Base-by-base conservation (phyloP, 2,888 invertebrate species). In the Thalpophila matura region DNA sequence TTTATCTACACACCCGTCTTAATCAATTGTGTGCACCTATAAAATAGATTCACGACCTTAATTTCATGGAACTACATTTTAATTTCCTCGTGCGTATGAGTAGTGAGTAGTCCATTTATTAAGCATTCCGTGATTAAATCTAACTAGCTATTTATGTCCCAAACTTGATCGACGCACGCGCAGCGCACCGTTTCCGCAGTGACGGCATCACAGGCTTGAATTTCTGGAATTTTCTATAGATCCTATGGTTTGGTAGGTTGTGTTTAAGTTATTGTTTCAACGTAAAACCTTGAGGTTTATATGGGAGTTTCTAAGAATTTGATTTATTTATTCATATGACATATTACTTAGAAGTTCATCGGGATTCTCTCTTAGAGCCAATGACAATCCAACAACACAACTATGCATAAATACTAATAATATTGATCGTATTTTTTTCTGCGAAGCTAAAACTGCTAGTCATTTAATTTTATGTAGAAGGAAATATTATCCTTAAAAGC, bases 141-240 rank as follows among this genome's bases (percentile, higher is more conserved):
- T 38, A 35, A 26, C 55, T 29, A 37, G 82, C 86, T 89, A 88
- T 87, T 85, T 86, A 81, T 77, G 82, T 80, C 72, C 82, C 81
- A 77, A 84, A 85, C 81, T 84, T 83, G 79, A 82, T 61, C 64
- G 54, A 78, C 82, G 85, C 89, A 85, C 82, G 87, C 83, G 83
- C 86, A 72, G 27, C 45, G 54, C 58, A 54, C 60, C 57, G 77
- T 85, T 88, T 86, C 87, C 85, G 83, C 81, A 81, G 67, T 85
- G 84, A 84, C 81, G 79, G 70, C 80, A 83, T 75, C 62, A 63
- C 61, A 66, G 68, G 70, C 55, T 69, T 69, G 59, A 65, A 76
- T 81, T 79, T 84, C 71, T 62, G 64, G 67, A 66, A 71, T 60
- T 55, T 53, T 33, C 40, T 77, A 68, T 67, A 65, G 66, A 59